These are phyloP conservation scores for Astreopora myriophthalma DNA, from an alignment of 64 coral and sea anemone species.

Conservation along the genomic window DNA sequence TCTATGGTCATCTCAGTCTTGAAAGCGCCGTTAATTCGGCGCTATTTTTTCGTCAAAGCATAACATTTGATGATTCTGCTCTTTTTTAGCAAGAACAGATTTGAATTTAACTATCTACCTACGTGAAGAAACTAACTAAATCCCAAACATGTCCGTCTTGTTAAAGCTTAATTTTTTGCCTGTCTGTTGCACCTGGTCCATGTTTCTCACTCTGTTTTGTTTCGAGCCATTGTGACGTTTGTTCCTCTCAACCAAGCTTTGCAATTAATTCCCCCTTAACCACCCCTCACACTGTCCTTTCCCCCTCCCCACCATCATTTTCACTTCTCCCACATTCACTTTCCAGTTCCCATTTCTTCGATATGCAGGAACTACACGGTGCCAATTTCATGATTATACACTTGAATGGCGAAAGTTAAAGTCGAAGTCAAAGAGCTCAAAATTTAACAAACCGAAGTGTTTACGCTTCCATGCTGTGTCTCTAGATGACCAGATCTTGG, in stretches of 20 bases:
- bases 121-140: background rate
- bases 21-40: background rate
- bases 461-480: too few relatives aligned
- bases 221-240: background rate
- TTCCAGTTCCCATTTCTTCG: too few relatives aligned
- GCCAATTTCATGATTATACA: too few relatives aligned
- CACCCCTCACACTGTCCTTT: background rate
- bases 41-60: constrained; percentile 5
- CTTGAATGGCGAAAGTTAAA: too few relatives aligned
- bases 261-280: background rate
- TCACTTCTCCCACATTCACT: too few relatives aligned
- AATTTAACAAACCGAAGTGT: too few relatives aligned
- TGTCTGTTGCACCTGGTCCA: background rate
- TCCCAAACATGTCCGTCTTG: background rate
- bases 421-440: too few relatives aligned
- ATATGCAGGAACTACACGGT: too few relatives aligned
- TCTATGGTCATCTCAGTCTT: background rate
- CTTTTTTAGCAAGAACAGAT: background rate
- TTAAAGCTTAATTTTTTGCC: background rate
- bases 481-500: too few relatives aligned
- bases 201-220: background rate
- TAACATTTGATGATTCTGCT: constrained; percentile 12
- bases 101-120: background rate
- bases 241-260: too few relatives aligned
- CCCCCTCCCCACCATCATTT: too few relatives aligned